A percentile compares a stretch with the other conserved stretches of the same genome.
Evolutionary conservation across 2,888 invertebrate species (phyloP).

Genomic region (Ochropacha duplaris): DNA sequence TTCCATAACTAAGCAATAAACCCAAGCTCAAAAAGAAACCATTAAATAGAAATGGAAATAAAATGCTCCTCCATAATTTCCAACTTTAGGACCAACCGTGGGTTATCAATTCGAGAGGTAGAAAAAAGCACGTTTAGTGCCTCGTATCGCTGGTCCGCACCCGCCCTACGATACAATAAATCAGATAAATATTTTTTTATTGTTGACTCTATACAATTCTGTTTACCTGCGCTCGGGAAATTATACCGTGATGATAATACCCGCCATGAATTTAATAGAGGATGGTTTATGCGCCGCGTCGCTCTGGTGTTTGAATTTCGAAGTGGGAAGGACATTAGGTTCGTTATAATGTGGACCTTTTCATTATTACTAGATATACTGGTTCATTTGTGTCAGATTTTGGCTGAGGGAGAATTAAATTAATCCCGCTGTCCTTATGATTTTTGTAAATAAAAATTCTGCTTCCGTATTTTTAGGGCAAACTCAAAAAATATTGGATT

Average conservation of each 20-base stretch:
- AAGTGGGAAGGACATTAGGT: not conserved
- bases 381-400: not conserved
- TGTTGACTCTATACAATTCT: conserved; percentile 50
- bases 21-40: not conserved
- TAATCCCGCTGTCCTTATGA: no score
- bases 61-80: conserved; percentile 33
- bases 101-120: conserved; percentile 50
- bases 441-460: no score
- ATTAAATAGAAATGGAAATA: conserved; percentile 9
- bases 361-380: not conserved
- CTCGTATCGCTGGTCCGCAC: conserved; percentile 14
- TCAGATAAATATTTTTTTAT: conserved; percentile 58
- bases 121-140: conserved; percentile 29
- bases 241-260: conserved; percentile 36
- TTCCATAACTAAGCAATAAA: not conserved
- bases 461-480: no score
- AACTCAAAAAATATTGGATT: no score
- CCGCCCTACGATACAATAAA: conserved; percentile 43
- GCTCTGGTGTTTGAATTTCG: conserved; percentile 10
- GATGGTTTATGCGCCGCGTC: conserved; percentile 31
- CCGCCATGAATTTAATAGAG: conserved; percentile 33
- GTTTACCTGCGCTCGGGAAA: conserved; percentile 41
- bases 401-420: not conserved
- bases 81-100: conserved; percentile 40
- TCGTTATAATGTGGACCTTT: not conserved